Evolutionary conservation across 23 tunicate genomes (phyloP).

Genomic region (Botrylloides violaceus): DNA sequence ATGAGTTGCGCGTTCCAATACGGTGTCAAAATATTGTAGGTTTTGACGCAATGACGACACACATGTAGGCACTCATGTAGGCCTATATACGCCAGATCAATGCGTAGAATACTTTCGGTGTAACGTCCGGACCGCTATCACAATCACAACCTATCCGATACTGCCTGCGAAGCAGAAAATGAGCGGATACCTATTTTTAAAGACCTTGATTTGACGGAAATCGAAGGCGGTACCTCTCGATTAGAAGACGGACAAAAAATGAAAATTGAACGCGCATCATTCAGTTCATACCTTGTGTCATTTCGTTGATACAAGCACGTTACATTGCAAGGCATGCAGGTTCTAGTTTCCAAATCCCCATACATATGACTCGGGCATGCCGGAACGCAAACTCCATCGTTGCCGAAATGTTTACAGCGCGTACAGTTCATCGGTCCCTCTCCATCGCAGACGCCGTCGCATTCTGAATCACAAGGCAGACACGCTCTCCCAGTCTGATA

Average conservation of each 20-base stretch:
- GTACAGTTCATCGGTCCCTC: conserved; percentile 74
- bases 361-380: conserved; percentile 47
- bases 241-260: no score
- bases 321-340: conserved; percentile 40
- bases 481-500: conserved; percentile 30
- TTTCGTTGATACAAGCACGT: conserved; percentile 22
- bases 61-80: no score
- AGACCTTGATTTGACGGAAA: no score
- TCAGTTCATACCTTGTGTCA: not conserved
- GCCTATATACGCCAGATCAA: no score
- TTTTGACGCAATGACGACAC: no score
- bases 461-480: conserved; percentile 31
- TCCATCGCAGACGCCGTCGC: conserved; percentile 44
- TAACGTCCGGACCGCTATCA: not conserved
- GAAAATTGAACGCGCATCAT: no score
- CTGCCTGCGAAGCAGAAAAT: no score
- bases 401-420: conserved; percentile 18
- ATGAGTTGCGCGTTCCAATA: no score
- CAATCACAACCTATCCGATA: no score
- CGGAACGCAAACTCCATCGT: conserved; percentile 32
- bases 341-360: conserved; percentile 19
- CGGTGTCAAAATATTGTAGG: no score
- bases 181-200: no score
- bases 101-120: not conserved
- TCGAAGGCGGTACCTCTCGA: no score